Evolutionary conservation across 2,113 vertebrate genomes (phyloP), one percentile per base, ranked within the genome.

Genomic region (Scophthalmus maximus): DNA sequence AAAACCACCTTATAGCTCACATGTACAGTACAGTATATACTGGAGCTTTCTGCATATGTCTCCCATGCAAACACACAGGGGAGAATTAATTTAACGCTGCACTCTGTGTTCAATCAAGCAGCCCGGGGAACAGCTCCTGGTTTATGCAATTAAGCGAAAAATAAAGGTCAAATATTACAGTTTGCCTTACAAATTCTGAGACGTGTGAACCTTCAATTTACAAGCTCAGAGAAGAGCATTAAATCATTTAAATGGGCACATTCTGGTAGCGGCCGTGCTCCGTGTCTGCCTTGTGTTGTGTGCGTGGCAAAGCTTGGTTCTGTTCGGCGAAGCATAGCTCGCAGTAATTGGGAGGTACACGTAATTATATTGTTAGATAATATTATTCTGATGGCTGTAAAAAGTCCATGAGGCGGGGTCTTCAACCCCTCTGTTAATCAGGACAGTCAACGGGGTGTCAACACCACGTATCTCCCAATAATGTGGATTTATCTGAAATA

Each of bases 311-410:
- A 17, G 42, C 38, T n/a, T 8, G 14, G 76, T 57, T 76, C 26
- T 52, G 66, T 64, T 74, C 81, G 79, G 34, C 11, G 46, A 51
- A 32, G 73, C 78, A 5, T 3, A 38, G 17, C 69, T 65, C 15
- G 66, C 67, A 47, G 69, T 87, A 84, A 86, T 82, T 81, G 68
- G 62, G 46, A n/a, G 70, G 26, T 65, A 57, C 36, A 22, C 7
- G 42, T 57, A 67, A 51, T 81, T 83, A 62, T 47, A 75, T 40
- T 62, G 68, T 74, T 36, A 51, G 66, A 76, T 72, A 49, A 47
- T 60, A 47, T 57, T 72, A 60, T 72, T 71, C 20, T 61, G 51
- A 78, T 51, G 62, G 42, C 32, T 57, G 61, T 55, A 11, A 56
- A 61, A 56, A 61, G 60, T 63, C 27, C 46, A 32, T 14, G 68